Conservation (phyloP, 2,888 invertebrate species). For the Eudemis profundana region DNA sequence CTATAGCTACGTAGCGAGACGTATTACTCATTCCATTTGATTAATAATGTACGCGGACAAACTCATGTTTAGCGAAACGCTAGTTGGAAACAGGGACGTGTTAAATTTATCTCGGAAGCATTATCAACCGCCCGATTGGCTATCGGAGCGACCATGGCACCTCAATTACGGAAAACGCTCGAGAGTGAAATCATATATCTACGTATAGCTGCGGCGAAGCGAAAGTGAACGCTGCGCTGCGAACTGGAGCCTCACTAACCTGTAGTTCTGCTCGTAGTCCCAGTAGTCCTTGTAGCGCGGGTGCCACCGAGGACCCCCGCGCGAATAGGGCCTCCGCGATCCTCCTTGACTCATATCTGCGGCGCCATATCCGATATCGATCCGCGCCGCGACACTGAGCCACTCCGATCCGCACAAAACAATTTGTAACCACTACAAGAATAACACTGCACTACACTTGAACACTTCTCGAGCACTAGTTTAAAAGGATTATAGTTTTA, state of each 20-base stretch:
- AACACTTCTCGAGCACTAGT: conserved; percentile 59
- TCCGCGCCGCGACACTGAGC: conserved; percentile 64
- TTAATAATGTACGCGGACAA: not conserved
- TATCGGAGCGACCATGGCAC: conserved; percentile 35
- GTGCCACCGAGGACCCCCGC: conserved; percentile 81
- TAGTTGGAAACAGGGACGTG: conserved; percentile 7
- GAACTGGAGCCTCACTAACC: conserved; percentile 53
- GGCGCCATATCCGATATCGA: conserved; percentile 76
- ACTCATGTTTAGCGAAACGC: conserved; percentile 1
- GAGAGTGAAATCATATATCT: conserved; percentile 43
- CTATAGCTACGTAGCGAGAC: not conserved
- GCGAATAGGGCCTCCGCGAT: conserved; percentile 78
- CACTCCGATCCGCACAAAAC: conserved; percentile 52
- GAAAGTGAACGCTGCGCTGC: conserved; percentile 31
- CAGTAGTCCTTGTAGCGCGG: conserved; percentile 83
- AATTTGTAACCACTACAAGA: conserved; percentile 52
- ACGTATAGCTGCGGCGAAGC: conserved; percentile 35
- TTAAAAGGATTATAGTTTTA: conserved; percentile 49
- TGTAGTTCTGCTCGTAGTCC: conserved; percentile 82
- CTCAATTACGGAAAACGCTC: conserved; percentile 27
- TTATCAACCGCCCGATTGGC: conserved; percentile 33
- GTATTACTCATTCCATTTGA: conserved; percentile 5
- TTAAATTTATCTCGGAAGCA: conserved; percentile 37
- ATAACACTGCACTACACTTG: conserved; percentile 64
- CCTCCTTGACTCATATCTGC: conserved; percentile 79